Base-by-base conservation (phyloP, 2,797 vertebrate genomes). In the Poecilia picta region DNA sequence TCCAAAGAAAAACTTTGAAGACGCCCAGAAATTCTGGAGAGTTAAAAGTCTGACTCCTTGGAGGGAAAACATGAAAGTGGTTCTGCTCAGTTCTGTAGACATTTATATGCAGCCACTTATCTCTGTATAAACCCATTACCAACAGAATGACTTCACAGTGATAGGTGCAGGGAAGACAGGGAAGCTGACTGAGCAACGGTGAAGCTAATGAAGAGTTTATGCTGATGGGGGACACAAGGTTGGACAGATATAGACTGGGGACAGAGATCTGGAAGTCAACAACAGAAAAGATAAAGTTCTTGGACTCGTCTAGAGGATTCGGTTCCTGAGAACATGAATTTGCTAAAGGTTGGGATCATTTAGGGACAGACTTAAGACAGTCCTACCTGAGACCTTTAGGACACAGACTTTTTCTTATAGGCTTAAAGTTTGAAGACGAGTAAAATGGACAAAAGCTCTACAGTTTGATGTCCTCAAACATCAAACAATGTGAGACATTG, bases 101-200 rank as follows among this genome's bases (percentile, higher is more conserved):
- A n/a, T n/a, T 13, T 45, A n/a, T n/a, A 25, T 70, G 11, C 66
- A 70, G 31, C 59, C 59, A 62, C 59, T 62, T 15, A 33, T 33
- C 59, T 62, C 62, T 64, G 16, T 16, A 78, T 76, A 68, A 80
- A 87, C 73, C 84, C 73, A 89, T 75, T 64, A 80, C 76, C 77
- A 33, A 81, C 85, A 90, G 75, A 77, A 15, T 82, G 88, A 68
- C 81, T 31, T 87, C 82, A 91, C 87, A 90, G 80, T 83, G 87
- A 91, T 74, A 46, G 85, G 31, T 88, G 85, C 88, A 90, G 85
- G 86, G 39, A 79, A 78, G 78, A 93, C 90, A 84, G 90, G 87
- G 87, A 83, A 81, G 90, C 93, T 90, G 92, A 94, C 87, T 86
- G 20, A 86, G 91, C 90, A 89, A 91, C 89, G 91, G 82, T 86